These are phyloP conservation scores for Dysidea cf. avara DNA, from an alignment of 37 sponge, comb jelly and placozoan species.

Conservation along the genomic window DNA sequence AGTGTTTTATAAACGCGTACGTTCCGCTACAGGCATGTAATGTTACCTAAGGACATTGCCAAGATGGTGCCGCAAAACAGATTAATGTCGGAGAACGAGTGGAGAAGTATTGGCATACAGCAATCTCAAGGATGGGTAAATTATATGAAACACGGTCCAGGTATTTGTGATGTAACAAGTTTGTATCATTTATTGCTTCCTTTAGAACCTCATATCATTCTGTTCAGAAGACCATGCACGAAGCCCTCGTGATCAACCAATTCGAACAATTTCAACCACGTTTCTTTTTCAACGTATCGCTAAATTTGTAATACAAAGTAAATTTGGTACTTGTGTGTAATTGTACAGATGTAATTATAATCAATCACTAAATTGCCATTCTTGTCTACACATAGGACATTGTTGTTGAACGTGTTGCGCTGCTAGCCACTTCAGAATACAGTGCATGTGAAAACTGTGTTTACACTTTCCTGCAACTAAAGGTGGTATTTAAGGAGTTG, in stretches of 20 bases:
- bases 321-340: not conserved
- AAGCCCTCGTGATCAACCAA: constrained; percentile 3
- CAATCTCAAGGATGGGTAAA: constrained; percentile 95
- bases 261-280: no score
- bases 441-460: constrained; percentile 96
- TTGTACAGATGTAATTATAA: not conserved
- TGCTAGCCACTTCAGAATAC: constrained; percentile 94
- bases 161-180: constrained; percentile 12
- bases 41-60: constrained; percentile 89
- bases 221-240: constrained; percentile 88
- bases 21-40: constrained; percentile 75
- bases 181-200: not conserved
- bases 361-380: constrained; percentile 89
- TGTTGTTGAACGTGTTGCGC: constrained; percentile 81
- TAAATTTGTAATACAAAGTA: no score
- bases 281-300: no score
- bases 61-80: constrained; percentile 72
- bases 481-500: not conserved
- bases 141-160: constrained; percentile 92
- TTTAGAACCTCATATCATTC: constrained; percentile 89
- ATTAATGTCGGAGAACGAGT: constrained; percentile 88
- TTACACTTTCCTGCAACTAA: constrained; percentile 81
- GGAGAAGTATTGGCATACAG: constrained; percentile 90
- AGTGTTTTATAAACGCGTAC: not conserved
- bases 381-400: constrained; percentile 96